phyloP scores from a whole-genome alignment of 2,888 invertebrate species.

The Cephonodes hylas region DNA sequence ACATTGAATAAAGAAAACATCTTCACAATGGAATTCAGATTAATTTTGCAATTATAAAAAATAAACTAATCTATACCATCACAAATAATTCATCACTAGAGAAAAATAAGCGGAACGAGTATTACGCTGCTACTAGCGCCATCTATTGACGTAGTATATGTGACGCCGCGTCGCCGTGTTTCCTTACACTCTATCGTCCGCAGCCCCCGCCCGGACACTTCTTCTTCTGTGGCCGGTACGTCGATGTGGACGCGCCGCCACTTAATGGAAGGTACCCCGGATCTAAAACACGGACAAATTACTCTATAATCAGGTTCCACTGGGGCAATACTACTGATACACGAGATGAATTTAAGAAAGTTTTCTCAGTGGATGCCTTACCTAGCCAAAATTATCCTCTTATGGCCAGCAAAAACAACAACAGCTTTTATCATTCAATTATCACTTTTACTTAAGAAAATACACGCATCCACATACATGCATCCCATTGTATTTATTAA shows the following conservation, averaged over 20 bases:
- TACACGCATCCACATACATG: too few relatives aligned
- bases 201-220: slow-evolving; percentile 68
- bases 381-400: too few relatives aligned
- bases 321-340: too few relatives aligned
- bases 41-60: neutral
- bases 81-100: neutral
- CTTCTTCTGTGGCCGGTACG: slow-evolving; percentile 64
- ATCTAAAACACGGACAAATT: slow-evolving; percentile 33
- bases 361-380: too few relatives aligned
- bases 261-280: slow-evolving; percentile 55
- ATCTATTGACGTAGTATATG: neutral
- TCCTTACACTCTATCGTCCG: slow-evolving; percentile 49
- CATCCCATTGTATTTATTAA: too few relatives aligned
- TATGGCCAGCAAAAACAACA: too few relatives aligned
- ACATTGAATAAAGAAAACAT: neutral
- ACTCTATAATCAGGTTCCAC: neutral
- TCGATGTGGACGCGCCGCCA: slow-evolving; percentile 56
- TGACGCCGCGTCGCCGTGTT: neutral
- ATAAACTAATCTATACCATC: neutral
- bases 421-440: too few relatives aligned
- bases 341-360: too few relatives aligned
- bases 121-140: neutral
- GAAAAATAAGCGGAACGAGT: neutral
- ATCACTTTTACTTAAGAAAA: too few relatives aligned
- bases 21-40: neutral